Conservation (phyloP, 2,113 vertebrate species). For the human region DNA sequence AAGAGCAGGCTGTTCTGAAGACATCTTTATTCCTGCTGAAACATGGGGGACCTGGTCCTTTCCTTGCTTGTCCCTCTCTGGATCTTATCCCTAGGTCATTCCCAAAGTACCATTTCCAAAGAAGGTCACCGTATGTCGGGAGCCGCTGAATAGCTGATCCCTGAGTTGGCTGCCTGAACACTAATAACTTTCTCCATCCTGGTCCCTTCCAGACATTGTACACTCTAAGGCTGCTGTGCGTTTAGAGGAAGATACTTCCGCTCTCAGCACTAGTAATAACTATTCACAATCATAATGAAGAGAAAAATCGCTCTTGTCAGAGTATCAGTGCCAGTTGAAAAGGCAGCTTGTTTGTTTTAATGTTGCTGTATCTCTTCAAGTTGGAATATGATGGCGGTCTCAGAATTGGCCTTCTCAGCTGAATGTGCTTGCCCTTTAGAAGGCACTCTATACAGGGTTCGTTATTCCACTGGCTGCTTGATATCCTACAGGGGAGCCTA, state of each 20-base stretch:
- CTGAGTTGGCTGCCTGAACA: background rate
- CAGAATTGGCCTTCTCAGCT: background rate
- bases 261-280: background rate
- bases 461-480: background rate
- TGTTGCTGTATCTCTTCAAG: background rate
- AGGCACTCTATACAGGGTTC: too few relatives aligned
- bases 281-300: background rate
- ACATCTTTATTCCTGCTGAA: background rate
- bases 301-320: background rate
- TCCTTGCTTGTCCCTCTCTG: background rate
- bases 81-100: background rate
- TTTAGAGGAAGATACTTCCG: background rate
- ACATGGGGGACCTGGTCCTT: accelerated
- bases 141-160: background rate
- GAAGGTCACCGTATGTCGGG: background rate
- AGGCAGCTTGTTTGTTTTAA: background rate
- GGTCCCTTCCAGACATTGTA: background rate
- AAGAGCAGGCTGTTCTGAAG: background rate
- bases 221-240: background rate
- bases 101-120: background rate
- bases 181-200: background rate
- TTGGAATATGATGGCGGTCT: background rate
- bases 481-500: background rate
- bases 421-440: background rate
- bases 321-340: background rate